Base-by-base conservation (phyloP, 2,113 vertebrate species). In the Corythornis cristatus region DNA sequence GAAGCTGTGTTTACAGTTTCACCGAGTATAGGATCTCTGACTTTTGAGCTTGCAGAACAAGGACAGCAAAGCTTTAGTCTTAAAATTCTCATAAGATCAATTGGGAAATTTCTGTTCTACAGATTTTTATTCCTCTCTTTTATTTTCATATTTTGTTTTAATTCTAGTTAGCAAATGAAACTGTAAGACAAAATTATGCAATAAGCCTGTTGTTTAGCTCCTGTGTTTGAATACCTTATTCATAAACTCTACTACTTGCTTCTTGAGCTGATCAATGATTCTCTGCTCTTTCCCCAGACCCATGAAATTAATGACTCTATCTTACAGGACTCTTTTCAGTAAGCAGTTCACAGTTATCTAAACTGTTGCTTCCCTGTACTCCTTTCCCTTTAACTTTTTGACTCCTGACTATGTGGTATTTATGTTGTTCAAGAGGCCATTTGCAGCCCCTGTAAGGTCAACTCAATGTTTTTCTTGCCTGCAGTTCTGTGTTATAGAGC, bases 391-490 rank as follows among this genome's bases (percentile, higher is more conserved):
- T 90, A 87, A 84, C 87, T 80, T 87, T 91, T 75, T 91, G 56
- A 67, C 79, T 85, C 4, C 15, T 77, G 65, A 37, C 81, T 65
- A 28, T 54, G 71, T 58, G 71, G 67, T 43, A 81, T 83, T 70
- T 90, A 56, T 91, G 87, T 91, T 48, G 4, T 75, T 83, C 67
- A 18, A 50, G 77, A 87, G 87, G 79, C 51, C 82, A 20, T 21
- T 25, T 33, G 33, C n/a, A 89, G 48, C 77, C 83, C 68, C 70
- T 65, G 22, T 19, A 31, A 90, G 87, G 84, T 91, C 87, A 93
- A 21, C 37, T 83, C 58, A 66, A 37, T 94, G 93, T 87, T 92
- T 93, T 92, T 60, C 51, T 93, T 91, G 78, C 75, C 82, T 80
- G 75, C 51, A 84, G 15, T 82, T 86, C 72, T 82, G 78, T 81